These are phyloP conservation scores for Scaptomyza montana DNA, from an alignment of 1,140 invertebrate genomes.

Conservation along the genomic window DNA sequence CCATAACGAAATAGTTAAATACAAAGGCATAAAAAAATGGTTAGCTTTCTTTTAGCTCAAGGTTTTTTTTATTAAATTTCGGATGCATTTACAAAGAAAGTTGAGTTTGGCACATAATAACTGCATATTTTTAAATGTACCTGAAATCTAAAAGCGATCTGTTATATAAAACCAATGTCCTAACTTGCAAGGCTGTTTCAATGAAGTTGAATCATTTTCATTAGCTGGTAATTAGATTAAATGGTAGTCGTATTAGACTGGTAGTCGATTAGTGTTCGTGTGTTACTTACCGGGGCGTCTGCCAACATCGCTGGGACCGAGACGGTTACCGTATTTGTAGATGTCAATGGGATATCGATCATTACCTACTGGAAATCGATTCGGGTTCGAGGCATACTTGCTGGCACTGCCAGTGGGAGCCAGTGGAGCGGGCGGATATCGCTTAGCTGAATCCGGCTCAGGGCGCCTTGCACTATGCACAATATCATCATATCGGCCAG, in stretches of 20 bases:
- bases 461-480: constrained; percentile 71
- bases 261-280: constrained; percentile 10
- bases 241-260: constrained; percentile 21
- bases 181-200: not conserved
- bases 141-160: constrained; percentile 11
- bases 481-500: constrained; percentile 76
- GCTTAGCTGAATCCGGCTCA: constrained; percentile 77
- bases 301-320: constrained; percentile 56
- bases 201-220: not conserved
- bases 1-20: too few species aligned
- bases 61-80: not conserved
- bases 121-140: not conserved
- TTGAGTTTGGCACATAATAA: not conserved
- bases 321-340: constrained; percentile 83
- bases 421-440: constrained; percentile 76
- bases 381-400: constrained; percentile 78
- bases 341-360: constrained; percentile 82
- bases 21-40: too few species aligned
- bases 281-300: constrained; percentile 73
- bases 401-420: constrained; percentile 70
- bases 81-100: not conserved
- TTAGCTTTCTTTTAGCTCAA: not conserved
- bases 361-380: constrained; percentile 82
- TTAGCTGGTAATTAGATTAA: constrained; percentile 13
- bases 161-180: constrained; percentile 14